These are phyloP conservation scores for Hormaphis cornu DNA, from an alignment of 1,140 invertebrate genomes.

Conservation along the genomic window DNA sequence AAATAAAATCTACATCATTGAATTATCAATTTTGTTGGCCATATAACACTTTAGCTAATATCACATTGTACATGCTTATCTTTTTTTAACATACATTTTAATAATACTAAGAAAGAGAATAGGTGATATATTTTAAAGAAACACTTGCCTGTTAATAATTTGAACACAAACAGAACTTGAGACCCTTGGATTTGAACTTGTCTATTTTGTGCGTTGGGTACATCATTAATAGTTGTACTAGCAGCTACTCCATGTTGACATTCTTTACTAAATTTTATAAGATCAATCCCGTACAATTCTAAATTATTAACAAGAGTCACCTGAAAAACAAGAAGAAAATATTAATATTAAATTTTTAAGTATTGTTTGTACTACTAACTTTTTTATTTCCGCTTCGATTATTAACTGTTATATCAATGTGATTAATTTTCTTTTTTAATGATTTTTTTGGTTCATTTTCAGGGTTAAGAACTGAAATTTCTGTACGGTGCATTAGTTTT, in stretches of 20 bases:
- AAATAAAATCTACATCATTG: no score
- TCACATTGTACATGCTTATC: no score
- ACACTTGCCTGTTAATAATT: slow-evolving; percentile 56
- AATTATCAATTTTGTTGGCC: no score
- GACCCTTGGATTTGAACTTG: slow-evolving; percentile 85
- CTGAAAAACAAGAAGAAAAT: slow-evolving; percentile 42
- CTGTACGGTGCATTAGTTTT: slow-evolving; percentile 64
- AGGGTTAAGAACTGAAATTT: slow-evolving; percentile 52
- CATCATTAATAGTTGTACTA: slow-evolving; percentile 67
- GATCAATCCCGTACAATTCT: slow-evolving; percentile 71
- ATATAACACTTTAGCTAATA: no score
- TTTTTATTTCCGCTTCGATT: slow-evolving; percentile 82
- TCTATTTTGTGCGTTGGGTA: slow-evolving; percentile 61
- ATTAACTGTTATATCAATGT: slow-evolving; percentile 66
- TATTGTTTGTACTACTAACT: slow-evolving; percentile 45
- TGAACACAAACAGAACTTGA: slow-evolving; percentile 68
- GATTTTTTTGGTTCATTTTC: slow-evolving; percentile 13
- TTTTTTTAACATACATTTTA: no score
- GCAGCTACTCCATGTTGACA: slow-evolving; percentile 77
- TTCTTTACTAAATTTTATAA: slow-evolving; percentile 66
- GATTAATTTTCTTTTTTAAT: slow-evolving; percentile 56
- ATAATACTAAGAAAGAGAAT: no score
- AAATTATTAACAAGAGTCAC: slow-evolving; percentile 81
- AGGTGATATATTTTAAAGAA: background rate
- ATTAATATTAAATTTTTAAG: slow-evolving; percentile 19